Evolutionary conservation across 53 echinoderm and acorn worm genomes (phyloP), one percentile per base, ranked within the genome.

Genomic region (Patiria pectinifera): DNA sequence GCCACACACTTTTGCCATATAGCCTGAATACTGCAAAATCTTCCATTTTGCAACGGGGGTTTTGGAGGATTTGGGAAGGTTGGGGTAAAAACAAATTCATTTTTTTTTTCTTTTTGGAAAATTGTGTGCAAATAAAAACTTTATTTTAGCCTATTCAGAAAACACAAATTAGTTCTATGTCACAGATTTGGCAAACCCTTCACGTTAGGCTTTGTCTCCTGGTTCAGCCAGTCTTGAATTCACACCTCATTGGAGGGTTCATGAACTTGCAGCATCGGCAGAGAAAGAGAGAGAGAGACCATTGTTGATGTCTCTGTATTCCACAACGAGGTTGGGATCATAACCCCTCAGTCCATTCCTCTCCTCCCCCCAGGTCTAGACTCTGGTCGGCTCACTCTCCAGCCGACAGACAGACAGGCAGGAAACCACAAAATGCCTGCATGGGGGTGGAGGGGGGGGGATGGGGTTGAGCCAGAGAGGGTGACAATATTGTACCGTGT

Each of bases 311-410:
- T 43, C 72, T 23, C 22, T 72, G 46, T 16, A 86, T 48, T 70
- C 86, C 45, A 23, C 49, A 48, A 23, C 45, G 76, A 86, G 76
- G 44, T 12, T 49, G 46, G 48, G 6, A 49, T 86, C 72, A 72
- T 86, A 86, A 45, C 86, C 86, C 62, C 48, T 79, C 80, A 11
- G 13, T 4, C 11, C 1, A 21, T 66, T 2, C 11, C 62, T 6
- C 53, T 53, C 18, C 43, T 18, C 76, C 60, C 77, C 88, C 46
- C 62, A 84, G 84, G 63, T 84, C 84, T 88, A 76, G 61, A 88
- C 78, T 21, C 22, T 21, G 58, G n/a, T 22, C 25, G 10, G n/a
- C 6, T 48, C 35, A 35, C n/a, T 53, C 53, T 25, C 25, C 87
- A 2, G 78, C 22, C 62, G 62, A 35, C 88, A 78, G 59, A 15